These are phyloP conservation scores for Drosophila rufa DNA, from an alignment of 1,140 invertebrate genomes.

Conservation along the genomic window DNA sequence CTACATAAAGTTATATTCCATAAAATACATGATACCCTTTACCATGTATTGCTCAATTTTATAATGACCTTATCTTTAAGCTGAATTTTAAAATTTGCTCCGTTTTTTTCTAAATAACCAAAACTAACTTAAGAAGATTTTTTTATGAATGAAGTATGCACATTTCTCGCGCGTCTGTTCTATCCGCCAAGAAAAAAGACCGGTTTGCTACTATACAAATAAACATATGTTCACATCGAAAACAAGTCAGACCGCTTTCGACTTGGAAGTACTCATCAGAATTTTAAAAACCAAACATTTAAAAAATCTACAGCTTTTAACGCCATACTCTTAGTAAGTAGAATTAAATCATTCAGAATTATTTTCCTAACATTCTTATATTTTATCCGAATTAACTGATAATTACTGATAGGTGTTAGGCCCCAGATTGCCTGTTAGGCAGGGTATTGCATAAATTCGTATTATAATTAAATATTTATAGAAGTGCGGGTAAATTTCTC, in stretches of 20 bases:
- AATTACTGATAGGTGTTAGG: neutral
- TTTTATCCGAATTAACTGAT: neutral
- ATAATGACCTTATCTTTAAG: too few relatives aligned
- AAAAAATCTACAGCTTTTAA: too few relatives aligned
- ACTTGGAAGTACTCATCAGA: constrained; percentile 4
- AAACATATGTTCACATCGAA: neutral
- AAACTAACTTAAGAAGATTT: neutral
- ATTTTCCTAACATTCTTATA: neutral
- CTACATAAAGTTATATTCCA: neutral
- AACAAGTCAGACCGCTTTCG: constrained; percentile 10
- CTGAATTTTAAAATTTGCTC: neutral
- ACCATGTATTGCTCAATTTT: neutral
- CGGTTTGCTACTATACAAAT: constrained; percentile 14
- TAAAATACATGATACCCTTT: neutral
- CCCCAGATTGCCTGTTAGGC: too few relatives aligned
- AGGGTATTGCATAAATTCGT: neutral
- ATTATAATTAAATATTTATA: neutral
- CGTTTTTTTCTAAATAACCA: neutral
- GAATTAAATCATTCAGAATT: neutral
- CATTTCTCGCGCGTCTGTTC: neutral
- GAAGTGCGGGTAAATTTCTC: neutral
- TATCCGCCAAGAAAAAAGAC: constrained; percentile 5
- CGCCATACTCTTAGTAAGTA: too few relatives aligned
- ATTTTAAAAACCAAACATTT: neutral
- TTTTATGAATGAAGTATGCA: constrained; percentile 3